A percentile compares a stretch with the other conserved stretches of the same genome.
These are phyloP conservation scores for Lamellibrachia columna DNA, from an alignment of 2,888 invertebrate genomes.

Conservation along the genomic window DNA sequence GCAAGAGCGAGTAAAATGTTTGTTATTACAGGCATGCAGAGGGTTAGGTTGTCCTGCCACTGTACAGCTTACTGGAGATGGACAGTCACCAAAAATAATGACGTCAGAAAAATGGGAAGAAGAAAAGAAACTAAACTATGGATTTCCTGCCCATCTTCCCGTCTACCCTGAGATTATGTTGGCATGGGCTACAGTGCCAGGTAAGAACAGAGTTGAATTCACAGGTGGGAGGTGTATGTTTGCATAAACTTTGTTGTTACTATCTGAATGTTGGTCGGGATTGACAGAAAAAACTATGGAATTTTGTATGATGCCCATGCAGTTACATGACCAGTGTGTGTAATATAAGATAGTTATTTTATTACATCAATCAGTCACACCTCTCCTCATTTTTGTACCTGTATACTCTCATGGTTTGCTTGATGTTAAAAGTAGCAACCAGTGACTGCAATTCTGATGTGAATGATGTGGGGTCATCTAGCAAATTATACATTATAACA, in stretches of 20 bases:
- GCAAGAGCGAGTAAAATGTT: neutral
- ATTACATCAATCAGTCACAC: no score
- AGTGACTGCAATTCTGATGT: no score
- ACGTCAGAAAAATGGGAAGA: neutral
- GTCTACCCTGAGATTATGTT: neutral
- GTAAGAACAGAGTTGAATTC: neutral
- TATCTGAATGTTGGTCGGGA: no score
- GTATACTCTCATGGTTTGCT: no score
- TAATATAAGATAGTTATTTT: no score
- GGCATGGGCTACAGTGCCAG: constrained; percentile 5
- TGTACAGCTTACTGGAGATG: neutral
- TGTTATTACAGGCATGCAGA: neutral
- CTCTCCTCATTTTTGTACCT: no score
- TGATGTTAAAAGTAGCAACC: no score
- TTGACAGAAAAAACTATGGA: neutral
- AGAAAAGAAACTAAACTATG: neutral
- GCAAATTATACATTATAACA: no score
- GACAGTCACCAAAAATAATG: neutral
- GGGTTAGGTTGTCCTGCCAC: neutral
- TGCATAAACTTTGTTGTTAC: neutral
- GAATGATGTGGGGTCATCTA: no score
- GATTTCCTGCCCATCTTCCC: neutral
- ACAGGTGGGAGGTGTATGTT: neutral
- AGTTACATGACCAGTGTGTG: no score
- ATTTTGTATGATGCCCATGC: no score